Conservation (phyloP, 2,888 invertebrate genomes). For the Ectropis crepuscularia region DNA sequence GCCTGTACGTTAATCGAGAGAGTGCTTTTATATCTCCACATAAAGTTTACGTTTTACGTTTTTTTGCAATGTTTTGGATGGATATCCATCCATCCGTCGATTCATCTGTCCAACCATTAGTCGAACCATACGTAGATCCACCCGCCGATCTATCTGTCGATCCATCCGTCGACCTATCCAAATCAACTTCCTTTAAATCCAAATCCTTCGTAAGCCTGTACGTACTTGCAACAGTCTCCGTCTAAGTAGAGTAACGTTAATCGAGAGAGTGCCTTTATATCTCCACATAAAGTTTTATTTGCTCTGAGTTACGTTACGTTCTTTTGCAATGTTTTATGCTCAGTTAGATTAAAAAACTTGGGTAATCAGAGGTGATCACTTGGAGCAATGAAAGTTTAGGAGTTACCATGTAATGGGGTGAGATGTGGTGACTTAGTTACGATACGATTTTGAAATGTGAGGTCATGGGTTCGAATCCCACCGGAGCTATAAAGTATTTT, state of each 20-base stretch:
- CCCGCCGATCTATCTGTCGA: no score
- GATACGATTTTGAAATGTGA: no score
- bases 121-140: no score
- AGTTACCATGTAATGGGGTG: background rate
- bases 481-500: no score
- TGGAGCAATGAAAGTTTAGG: constrained; percentile 2
- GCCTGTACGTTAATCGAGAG: constrained; percentile 40
- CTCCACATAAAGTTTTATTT: constrained; percentile 52
- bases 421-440: background rate
- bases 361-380: constrained; percentile 18
- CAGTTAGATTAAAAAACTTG: constrained; percentile 28
- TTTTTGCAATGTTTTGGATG: constrained; percentile 20
- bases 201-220: no score
- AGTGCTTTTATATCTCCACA: constrained; percentile 48
- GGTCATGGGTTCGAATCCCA: no score
- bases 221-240: no score
- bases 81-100: no score
- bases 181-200: no score
- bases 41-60: constrained; percentile 44
- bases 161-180: no score
- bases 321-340: constrained; percentile 19
- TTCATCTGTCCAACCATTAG: no score
- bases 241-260: constrained; percentile 40
- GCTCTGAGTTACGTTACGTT: constrained; percentile 27
- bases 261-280: constrained; percentile 49